These are phyloP conservation scores for Chiridota heheva DNA, from an alignment of 35 echinoderm and acorn worm species.

Conservation along the genomic window DNA sequence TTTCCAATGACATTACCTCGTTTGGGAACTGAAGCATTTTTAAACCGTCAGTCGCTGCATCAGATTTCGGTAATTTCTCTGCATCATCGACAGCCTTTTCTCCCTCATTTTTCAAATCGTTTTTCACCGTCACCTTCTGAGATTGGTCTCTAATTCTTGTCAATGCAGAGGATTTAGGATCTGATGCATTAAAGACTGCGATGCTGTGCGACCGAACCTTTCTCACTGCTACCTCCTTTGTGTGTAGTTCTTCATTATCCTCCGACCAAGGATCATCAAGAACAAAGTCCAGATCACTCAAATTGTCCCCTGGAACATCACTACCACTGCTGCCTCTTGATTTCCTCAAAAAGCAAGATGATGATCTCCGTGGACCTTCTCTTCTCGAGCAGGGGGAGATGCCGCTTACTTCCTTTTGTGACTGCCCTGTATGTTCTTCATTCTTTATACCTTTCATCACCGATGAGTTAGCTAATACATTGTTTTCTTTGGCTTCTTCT, in stretches of 20 bases:
- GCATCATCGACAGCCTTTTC: no score
- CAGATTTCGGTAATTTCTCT: no score
- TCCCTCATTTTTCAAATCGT: no score
- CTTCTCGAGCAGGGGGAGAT: not conserved
- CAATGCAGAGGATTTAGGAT: conserved; percentile 60
- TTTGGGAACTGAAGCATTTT: no score
- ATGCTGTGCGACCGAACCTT: conserved; percentile 65
- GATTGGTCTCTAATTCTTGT: no score
- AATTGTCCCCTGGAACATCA: not conserved
- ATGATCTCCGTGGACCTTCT: not conserved
- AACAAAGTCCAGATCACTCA: conserved; percentile 31
- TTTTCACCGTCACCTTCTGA: no score
- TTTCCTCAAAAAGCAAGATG: not conserved
- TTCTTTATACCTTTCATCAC: not conserved
- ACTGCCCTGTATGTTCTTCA: not conserved
- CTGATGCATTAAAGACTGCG: conserved; percentile 30
- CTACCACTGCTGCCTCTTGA: not conserved
- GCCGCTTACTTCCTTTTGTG: not conserved
- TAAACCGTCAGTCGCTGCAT: no score
- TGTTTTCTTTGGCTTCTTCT: not conserved
- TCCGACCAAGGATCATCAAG: conserved; percentile 69
- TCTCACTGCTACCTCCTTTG: not conserved
- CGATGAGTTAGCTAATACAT: not conserved
- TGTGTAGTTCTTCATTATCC: conserved; percentile 33
- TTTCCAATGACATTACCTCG: no score